Evolutionary conservation across 23 tunicate genomes (phyloP).

Genomic region (Clavelina lepadiformis): DNA sequence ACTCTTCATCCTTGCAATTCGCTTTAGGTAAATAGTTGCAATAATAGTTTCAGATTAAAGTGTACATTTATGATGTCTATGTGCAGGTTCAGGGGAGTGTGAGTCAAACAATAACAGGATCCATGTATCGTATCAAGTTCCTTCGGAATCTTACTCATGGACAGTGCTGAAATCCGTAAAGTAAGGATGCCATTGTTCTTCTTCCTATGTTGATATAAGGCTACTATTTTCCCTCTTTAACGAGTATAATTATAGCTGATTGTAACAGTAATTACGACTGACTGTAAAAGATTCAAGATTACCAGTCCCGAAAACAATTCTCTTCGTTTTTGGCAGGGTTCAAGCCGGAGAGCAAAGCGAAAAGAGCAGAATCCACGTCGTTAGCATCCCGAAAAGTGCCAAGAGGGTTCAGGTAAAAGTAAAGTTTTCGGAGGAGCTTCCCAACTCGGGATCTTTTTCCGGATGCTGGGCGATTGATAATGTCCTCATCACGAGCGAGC

Average conservation of each 20-base stretch:
- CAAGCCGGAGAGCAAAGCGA: constrained; percentile 10
- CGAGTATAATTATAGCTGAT: too few species aligned
- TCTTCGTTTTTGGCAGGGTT: neutral
- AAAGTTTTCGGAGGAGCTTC: constrained; percentile 39
- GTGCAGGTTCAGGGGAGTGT: constrained; percentile 22
- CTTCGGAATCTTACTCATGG: constrained; percentile 6
- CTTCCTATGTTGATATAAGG: too few species aligned
- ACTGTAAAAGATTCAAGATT: too few species aligned
- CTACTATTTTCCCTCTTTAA: too few species aligned
- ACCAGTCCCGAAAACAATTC: too few species aligned
- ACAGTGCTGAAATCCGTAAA: constrained; percentile 7
- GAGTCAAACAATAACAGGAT: constrained; percentile 1
- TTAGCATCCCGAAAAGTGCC: constrained; percentile 34
- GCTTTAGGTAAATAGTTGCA: constrained; percentile 53
- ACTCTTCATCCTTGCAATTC: constrained; percentile 43
- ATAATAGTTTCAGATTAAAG: too few species aligned
- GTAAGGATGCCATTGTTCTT: constrained; percentile 14
- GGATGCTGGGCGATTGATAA: constrained; percentile 76
- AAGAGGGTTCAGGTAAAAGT: constrained; percentile 28
- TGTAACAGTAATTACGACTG: too few species aligned
- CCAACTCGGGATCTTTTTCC: neutral
- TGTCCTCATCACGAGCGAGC: constrained; percentile 22
- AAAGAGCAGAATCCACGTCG: constrained; percentile 16
- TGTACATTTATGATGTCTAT: too few species aligned
- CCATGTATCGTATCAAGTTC: constrained; percentile 10